These are phyloP conservation scores for Busseola fusca DNA, from an alignment of 2,888 invertebrate genomes.

Conservation along the genomic window DNA sequence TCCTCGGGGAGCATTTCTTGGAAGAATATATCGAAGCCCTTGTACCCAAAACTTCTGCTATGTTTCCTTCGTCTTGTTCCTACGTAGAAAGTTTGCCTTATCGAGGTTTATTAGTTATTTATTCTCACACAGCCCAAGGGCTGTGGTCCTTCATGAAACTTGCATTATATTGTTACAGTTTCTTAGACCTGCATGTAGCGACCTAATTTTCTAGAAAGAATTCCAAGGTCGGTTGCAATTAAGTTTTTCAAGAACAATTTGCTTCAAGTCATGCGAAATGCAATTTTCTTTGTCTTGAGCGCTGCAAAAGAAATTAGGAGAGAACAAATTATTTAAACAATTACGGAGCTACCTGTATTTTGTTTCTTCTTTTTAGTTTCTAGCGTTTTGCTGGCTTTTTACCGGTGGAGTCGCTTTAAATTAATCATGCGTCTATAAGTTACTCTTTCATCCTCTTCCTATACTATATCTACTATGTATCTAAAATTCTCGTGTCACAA, in stretches of 20 bases:
- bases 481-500: no score
- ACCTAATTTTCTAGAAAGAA: constrained; percentile 49
- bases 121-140: constrained; percentile 73
- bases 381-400: background rate
- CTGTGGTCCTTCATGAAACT: constrained; percentile 79
- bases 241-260: constrained; percentile 44
- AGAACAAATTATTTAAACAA: constrained; percentile 43
- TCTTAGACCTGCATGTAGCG: constrained; percentile 37
- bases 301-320: constrained; percentile 47
- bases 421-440: constrained; percentile 1
- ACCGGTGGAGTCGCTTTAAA: constrained; percentile 4
- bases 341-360: constrained; percentile 37
- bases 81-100: constrained; percentile 75
- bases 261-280: constrained; percentile 44
- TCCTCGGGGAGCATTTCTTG: constrained; percentile 32
- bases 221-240: constrained; percentile 46
- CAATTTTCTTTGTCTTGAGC: constrained; percentile 48
- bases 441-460: background rate
- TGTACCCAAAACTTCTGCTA: constrained; percentile 46
- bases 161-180: constrained; percentile 70
- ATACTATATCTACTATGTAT: no score
- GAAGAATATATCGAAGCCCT: constrained; percentile 26
- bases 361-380: constrained; percentile 22
- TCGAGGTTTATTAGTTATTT: constrained; percentile 86
- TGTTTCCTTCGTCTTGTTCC: constrained; percentile 38